Base-by-base conservation (phyloP, 2,888 invertebrate genomes). In the Sinodicranocentrus sp. region DNA sequence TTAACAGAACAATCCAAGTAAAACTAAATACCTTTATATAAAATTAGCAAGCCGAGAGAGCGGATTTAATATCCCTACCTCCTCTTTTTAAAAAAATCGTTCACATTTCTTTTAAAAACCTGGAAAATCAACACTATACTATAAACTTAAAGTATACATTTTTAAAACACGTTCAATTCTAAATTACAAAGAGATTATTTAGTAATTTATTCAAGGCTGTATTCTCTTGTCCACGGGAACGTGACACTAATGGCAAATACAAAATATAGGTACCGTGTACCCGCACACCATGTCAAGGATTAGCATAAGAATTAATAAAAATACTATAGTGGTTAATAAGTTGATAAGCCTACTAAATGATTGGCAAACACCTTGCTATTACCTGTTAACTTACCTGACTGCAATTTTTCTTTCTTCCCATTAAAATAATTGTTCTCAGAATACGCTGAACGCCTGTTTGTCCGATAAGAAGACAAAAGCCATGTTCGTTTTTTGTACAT, bases 241-340 rank as follows among this genome's bases (percentile, higher is more conserved):
- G 76, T 77, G 76, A 68, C 57, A 57, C 67, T 25, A 77, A 77
- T 77, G 76, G 44, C 67, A 77, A 77, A 67, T 67, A 65, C 57
- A 57, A 57, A 57, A 48, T 6, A 6, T 33, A 33, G 33, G 33
- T 33, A 33, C 33, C 33, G 33, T 10, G 10, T 48, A 63, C 57
- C 39, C 44, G 43, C 19, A 39, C 23, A 61, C 25, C 17, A 73
- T 39, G 59, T 44, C 21, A 15, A 44, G 3, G 44, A 39, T 73
- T 73, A 59, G 1, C 59, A 73, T 73, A 61, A 73, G 43, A 59
- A 43, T 48, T 17, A n/a, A 10, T 48, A n/a, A 10, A n/a, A 48
- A 48, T 5, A 48, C 48, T 48, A n/a, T 33, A 33, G 33, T 33
- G 33, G 33, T 3, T 33, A 33, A 33, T 33, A 33, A 3, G 33